These are phyloP conservation scores for Nephila pilipes DNA, from an alignment of 1,140 invertebrate genomes.

Conservation along the genomic window DNA sequence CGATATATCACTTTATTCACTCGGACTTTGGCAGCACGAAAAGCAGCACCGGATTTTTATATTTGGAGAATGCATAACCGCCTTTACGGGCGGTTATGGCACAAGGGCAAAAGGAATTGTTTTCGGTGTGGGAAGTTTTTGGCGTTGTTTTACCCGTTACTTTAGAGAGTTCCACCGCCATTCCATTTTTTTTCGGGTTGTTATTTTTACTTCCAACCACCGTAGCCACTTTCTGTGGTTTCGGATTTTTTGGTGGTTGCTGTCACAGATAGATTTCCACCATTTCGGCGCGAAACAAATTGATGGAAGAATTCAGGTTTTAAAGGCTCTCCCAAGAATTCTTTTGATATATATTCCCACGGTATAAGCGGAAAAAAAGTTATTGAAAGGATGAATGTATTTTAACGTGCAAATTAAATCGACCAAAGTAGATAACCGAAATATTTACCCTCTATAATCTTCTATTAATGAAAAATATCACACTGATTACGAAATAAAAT, in stretches of 20 bases:
- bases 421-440: no score
- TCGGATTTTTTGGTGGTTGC: not conserved
- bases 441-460: no score
- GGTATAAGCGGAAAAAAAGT: not conserved
- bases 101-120: slow-evolving; percentile 34
- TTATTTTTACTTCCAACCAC: not conserved
- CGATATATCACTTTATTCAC: slow-evolving; percentile 72
- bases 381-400: no score
- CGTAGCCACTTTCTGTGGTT: not conserved
- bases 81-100: slow-evolving; percentile 50
- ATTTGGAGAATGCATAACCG: slow-evolving; percentile 67
- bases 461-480: no score
- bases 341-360: not conserved
- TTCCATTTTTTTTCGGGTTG: not conserved
- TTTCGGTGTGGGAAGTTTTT: slow-evolving; percentile 29
- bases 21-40: slow-evolving; percentile 68
- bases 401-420: no score
- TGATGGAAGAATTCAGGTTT: not conserved
- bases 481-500: no score
- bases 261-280: not conserved
- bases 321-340: not conserved
- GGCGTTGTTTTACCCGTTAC: slow-evolving; percentile 14
- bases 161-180: not conserved
- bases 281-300: not conserved
- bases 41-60: slow-evolving; percentile 59